Base-by-base conservation (phyloP, 2,797 vertebrate species). In the Coendou prehensilis region DNA sequence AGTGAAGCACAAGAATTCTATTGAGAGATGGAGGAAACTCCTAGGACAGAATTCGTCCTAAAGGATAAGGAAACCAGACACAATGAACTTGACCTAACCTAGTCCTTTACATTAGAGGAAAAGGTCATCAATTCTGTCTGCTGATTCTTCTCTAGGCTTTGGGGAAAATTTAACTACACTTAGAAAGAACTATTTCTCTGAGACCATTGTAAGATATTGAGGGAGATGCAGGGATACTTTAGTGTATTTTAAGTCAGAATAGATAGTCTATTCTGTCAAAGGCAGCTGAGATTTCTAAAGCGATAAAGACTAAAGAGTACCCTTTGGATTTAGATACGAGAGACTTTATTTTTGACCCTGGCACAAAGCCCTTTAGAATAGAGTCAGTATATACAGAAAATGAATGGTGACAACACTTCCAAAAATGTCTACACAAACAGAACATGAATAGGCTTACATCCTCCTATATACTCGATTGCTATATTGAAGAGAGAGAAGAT, bases 171-270 rank as follows among this genome's bases (percentile, higher is more conserved):
- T 78, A 71, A 91, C 52, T 84, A 59, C 71, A 80, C 87, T 87
- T 33, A 89, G 47, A 94, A 94, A 84, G 15, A 94, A 14, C 7
- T 56, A 9, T 79, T 67, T 94, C 33, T 76, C 52, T 73, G 87
- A 61, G 59, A 92, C 6, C 52, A 73, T 88, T 91, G 50, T 82
- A 56, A 61, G 56, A 15, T 59, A 61, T 41, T 80, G 61, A 91
- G 10, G 11, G 22, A 86, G 64, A 81, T 92, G 59, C 13, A 90
- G 73, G 20, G 78, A 71, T 52, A 88, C 10, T 59, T 91, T 23
- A 90, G n/a, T 47, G 26, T 67, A 83, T 89, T 95, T 93, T 91
- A 93, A 76, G 54, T 5, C 50, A 63, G 7, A 94, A 89, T 69
- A 97, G 47, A 67, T 26, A 17, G 9, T 30, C 22, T 82, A 84